A percentile compares a stretch with the other conserved stretches of the same genome.
Evolutionary conservation across 2,888 invertebrate species (phyloP).

Genomic region (Ernsta delagoae): DNA sequence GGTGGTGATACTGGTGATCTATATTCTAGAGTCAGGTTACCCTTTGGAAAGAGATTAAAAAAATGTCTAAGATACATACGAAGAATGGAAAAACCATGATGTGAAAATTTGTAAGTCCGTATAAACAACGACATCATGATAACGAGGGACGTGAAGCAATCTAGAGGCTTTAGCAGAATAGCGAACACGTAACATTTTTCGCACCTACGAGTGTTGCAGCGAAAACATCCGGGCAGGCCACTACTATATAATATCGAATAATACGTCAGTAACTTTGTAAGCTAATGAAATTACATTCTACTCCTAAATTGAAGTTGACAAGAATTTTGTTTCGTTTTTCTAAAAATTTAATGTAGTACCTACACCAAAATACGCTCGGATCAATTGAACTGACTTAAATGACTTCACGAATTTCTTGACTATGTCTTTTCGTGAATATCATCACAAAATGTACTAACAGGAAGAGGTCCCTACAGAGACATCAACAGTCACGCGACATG

Average conservation of each 20-base stretch:
- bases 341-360: neutral
- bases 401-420: neutral
- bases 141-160: neutral
- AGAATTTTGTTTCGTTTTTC: neutral
- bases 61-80: no score
- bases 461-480: conserved; percentile 11
- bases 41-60: no score
- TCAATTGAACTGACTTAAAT: no score
- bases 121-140: no score
- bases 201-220: conserved; percentile 1
- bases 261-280: neutral
- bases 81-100: no score
- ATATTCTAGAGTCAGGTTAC: no score
- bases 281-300: neutral
- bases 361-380: neutral
- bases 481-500: conserved; percentile 7
- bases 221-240: neutral
- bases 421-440: neutral
- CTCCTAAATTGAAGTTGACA: no score
- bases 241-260: neutral
- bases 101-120: no score
- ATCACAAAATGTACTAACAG: neutral
- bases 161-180: conserved; percentile 5
- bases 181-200: conserved; percentile 5
- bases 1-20: no score